Evolutionary conservation across 1,140 invertebrate species (phyloP).

Genomic region (Parapsyche elsis): DNA sequence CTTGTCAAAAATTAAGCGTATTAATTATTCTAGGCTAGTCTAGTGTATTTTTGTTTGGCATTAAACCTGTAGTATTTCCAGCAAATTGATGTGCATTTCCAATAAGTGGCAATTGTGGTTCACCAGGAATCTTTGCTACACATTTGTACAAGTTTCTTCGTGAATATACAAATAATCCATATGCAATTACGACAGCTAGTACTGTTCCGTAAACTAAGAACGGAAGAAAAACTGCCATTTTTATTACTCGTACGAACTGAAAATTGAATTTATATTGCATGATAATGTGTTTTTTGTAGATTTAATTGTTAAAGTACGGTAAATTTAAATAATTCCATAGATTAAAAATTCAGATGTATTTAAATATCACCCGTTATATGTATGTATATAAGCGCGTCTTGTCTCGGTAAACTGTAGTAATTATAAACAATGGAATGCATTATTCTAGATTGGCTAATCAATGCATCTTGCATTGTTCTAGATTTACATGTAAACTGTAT

Average conservation of each 20-base stretch:
- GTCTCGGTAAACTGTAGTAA: too few species aligned
- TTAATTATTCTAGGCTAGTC: too few species aligned
- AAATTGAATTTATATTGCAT: neutral
- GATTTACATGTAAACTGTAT: too few species aligned
- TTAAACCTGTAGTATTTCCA: conserved; percentile 41
- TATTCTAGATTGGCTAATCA: too few species aligned
- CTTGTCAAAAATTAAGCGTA: neutral
- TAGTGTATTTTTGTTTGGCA: neutral
- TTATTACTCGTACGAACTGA: conserved; percentile 4
- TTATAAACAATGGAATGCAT: too few species aligned
- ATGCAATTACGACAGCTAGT: conserved; percentile 2
- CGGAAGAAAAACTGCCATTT: conserved; percentile 32
- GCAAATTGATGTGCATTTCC: conserved; percentile 48
- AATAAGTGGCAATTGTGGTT: conserved; percentile 30
- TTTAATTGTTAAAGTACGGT: too few species aligned
- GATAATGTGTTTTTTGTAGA: too few species aligned
- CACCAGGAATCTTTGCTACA: conserved; percentile 1
- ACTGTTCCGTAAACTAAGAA: conserved; percentile 17
- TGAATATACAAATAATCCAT: conserved; percentile 23
- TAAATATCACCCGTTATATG: too few species aligned
- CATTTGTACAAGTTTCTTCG: conserved; percentile 41
- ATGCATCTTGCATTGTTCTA: too few species aligned
- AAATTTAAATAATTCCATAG: too few species aligned
- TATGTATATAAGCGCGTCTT: too few species aligned
- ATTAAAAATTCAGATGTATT: too few species aligned